Evolutionary conservation across 2,888 invertebrate species (phyloP).

Genomic region (Acanthosoma haemorrhoidale): DNA sequence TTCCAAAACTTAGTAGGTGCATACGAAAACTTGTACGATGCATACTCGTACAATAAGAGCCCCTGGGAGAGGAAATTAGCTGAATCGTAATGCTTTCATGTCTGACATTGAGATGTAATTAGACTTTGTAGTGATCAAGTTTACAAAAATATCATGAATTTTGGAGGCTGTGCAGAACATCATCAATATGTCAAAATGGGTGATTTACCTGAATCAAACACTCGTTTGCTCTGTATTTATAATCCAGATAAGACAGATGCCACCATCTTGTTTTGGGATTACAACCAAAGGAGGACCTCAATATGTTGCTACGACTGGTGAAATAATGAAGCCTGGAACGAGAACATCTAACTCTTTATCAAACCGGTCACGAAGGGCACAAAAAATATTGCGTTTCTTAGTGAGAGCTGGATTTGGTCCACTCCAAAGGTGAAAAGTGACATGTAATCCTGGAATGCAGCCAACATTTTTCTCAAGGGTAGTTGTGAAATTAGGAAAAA

Average conservation of each 20-base stretch:
- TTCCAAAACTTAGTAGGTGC: neutral
- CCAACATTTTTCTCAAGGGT: neutral
- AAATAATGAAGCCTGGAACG: neutral
- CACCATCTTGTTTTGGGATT: neutral
- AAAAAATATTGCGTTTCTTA: no score
- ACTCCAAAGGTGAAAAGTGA: neutral
- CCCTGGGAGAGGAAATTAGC: neutral
- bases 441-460: neutral
- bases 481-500: neutral
- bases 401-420: slow-evolving; percentile 28
- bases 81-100: neutral
- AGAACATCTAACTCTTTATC: no score
- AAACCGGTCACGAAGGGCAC: no score
- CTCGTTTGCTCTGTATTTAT: neutral
- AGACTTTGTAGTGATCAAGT: neutral
- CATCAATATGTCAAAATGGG: neutral
- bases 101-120: neutral
- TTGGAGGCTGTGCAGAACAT: neutral
- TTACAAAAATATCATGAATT: neutral
- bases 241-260: neutral
- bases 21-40: no score
- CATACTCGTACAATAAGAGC: no score
- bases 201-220: neutral
- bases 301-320: neutral
- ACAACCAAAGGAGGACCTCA: neutral